These are phyloP conservation scores for Reticulitermes speratus DNA, from an alignment of 1,140 invertebrate genomes.

Conservation along the genomic window DNA sequence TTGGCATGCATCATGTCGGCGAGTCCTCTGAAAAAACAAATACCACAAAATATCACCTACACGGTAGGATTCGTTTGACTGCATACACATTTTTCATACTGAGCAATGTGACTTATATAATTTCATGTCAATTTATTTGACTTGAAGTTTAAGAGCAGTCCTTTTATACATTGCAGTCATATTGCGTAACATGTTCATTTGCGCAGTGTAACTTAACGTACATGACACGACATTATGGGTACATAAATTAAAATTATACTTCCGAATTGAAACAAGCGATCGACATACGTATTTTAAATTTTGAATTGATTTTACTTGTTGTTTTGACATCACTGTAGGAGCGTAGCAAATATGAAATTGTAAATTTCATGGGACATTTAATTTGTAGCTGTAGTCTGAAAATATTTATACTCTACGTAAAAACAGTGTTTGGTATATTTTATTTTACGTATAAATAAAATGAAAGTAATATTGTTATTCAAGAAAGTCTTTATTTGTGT, in stretches of 20 bases:
- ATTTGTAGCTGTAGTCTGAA: neutral
- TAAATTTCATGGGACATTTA: neutral
- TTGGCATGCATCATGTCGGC: no score
- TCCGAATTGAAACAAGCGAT: neutral
- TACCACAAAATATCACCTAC: no score
- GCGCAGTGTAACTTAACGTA: no score
- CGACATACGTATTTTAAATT: neutral
- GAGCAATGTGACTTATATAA: no score
- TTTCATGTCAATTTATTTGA: no score
- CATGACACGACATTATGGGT: neutral
- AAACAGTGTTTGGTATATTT: neutral
- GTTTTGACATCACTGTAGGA: neutral
- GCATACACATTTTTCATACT: no score
- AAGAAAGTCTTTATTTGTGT: neutral
- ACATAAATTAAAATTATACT: neutral
- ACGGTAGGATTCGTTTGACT: no score
- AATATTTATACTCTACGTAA: neutral
- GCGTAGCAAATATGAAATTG: neutral
- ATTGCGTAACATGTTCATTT: no score
- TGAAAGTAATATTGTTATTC: neutral
- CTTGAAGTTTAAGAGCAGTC: no score
- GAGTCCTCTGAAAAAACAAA: no score
- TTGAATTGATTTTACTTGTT: neutral
- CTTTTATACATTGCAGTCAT: no score
- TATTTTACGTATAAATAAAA: neutral